phyloP scores from a whole-genome alignment of 2,888 invertebrate genomes.

The Macropis europaea region DNA sequence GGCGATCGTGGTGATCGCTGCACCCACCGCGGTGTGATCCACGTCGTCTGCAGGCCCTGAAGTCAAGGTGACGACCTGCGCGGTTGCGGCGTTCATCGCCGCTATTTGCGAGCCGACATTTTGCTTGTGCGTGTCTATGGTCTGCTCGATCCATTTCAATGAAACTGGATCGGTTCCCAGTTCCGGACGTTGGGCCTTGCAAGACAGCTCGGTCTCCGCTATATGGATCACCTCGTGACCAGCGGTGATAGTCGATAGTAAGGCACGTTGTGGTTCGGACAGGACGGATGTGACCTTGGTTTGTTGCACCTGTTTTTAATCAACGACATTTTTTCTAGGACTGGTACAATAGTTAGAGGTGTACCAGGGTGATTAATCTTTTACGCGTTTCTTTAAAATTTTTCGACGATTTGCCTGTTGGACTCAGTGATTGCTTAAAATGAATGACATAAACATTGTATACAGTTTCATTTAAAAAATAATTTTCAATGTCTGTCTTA shows the following conservation, averaged over 20 bases:
- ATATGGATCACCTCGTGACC: conserved; percentile 93
- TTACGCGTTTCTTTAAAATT: neutral
- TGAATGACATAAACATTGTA: no score
- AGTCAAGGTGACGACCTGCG: conserved; percentile 95
- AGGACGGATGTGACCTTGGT: conserved; percentile 92
- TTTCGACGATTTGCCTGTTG: no score
- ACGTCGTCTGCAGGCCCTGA: conserved; percentile 92
- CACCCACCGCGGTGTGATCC: conserved; percentile 97
- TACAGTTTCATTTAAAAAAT: no score
- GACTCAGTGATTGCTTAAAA: no score
- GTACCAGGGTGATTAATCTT: neutral
- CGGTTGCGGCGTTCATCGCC: conserved; percentile 99
- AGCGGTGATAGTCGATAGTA: conserved; percentile 93
- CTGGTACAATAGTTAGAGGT: neutral
- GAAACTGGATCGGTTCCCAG: conserved; percentile 92
- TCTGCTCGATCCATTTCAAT: conserved; percentile 96
- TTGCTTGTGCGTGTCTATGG: conserved; percentile 96
- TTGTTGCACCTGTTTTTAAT: conserved; percentile 85
- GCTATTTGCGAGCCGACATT: conserved; percentile 98
- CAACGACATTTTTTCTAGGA: neutral
- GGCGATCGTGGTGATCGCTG: conserved; percentile 98
- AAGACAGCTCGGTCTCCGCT: conserved; percentile 89
- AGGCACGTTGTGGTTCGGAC: conserved; percentile 95
- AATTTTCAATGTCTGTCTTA: no score
- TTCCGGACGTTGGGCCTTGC: conserved; percentile 85